phyloP scores from a whole-genome alignment of 2,797 vertebrate species.

The Sebastes goodei region DNA sequence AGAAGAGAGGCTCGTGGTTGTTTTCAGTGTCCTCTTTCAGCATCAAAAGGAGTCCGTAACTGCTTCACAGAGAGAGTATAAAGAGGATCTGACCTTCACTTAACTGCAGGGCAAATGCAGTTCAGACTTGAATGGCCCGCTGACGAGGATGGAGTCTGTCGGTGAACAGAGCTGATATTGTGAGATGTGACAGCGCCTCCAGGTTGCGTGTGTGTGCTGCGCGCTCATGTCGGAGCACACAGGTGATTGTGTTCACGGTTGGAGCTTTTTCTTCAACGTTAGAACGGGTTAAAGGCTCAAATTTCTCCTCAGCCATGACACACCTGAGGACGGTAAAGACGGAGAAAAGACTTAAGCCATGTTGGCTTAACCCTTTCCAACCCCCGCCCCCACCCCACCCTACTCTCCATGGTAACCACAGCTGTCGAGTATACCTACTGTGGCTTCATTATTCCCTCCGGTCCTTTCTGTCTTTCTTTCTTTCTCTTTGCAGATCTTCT shows the following conservation, averaged over 20 bases:
- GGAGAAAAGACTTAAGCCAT: not conserved
- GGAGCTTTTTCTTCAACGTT: not conserved
- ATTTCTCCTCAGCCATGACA: not conserved
- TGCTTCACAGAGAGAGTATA: not conserved
- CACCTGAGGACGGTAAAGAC: not conserved
- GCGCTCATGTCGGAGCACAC: not conserved
- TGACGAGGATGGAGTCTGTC: constrained; percentile 49
- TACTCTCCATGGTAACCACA: constrained; percentile 7
- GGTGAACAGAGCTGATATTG: constrained; percentile 47
- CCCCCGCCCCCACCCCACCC: not conserved
- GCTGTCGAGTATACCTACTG: constrained; percentile 30
- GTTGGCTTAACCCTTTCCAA: not conserved
- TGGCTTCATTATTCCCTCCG: constrained; percentile 24
- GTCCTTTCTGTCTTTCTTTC: constrained; percentile 11
- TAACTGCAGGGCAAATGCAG: constrained; percentile 46
- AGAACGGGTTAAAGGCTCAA: not conserved
- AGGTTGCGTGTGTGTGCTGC: not conserved
- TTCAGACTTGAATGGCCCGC: constrained; percentile 25
- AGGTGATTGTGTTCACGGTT: constrained; percentile 8
- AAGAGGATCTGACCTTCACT: constrained; percentile 47
- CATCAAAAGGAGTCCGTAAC: constrained; percentile 26
- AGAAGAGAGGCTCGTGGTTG: not conserved
- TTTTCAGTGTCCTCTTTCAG: constrained; percentile 12
- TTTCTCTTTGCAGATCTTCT: not conserved
- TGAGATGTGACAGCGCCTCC: constrained; percentile 48